These are phyloP conservation scores for Drosophila fulvimacula DNA, from an alignment of 2,888 invertebrate species.

Conservation along the genomic window DNA sequence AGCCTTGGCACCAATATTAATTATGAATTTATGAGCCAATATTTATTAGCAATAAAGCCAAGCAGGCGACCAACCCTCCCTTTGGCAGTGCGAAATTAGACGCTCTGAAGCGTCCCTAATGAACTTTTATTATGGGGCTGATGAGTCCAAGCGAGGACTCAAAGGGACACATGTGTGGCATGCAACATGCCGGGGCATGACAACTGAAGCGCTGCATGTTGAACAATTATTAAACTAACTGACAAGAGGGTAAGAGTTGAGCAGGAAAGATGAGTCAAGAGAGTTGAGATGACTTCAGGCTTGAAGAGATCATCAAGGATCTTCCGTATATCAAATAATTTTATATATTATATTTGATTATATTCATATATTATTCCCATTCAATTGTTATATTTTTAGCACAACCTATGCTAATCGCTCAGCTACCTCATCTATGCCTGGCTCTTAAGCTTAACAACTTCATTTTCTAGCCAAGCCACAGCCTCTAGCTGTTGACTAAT, in stretches of 20 bases:
- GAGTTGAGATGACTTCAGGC: too few species aligned
- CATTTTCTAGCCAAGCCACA: neutral
- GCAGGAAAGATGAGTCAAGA: too few species aligned
- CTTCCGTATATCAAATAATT: too few species aligned
- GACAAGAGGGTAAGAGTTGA: neutral
- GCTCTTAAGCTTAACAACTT: neutral
- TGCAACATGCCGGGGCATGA: constrained; percentile 10
- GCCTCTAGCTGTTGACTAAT: neutral
- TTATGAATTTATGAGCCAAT: constrained; percentile 76
- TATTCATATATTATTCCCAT: too few species aligned
- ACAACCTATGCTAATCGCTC: neutral
- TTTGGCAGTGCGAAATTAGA: constrained; percentile 37
- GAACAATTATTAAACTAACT: neutral
- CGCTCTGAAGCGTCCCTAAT: constrained; percentile 71
- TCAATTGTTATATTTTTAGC: too few species aligned
- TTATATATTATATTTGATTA: too few species aligned
- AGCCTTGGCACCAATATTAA: constrained; percentile 63
- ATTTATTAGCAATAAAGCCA: constrained; percentile 74
- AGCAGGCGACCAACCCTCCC: constrained; percentile 59
- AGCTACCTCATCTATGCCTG: neutral
- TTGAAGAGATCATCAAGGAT: too few species aligned
- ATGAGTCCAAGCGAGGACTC: constrained; percentile 28
- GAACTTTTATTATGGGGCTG: constrained; percentile 69
- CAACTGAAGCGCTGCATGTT: too few species aligned
- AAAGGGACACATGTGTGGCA: constrained; percentile 20